Evolutionary conservation across 2,888 invertebrate species (phyloP).

Genomic region (Xanthia icteritia): DNA sequence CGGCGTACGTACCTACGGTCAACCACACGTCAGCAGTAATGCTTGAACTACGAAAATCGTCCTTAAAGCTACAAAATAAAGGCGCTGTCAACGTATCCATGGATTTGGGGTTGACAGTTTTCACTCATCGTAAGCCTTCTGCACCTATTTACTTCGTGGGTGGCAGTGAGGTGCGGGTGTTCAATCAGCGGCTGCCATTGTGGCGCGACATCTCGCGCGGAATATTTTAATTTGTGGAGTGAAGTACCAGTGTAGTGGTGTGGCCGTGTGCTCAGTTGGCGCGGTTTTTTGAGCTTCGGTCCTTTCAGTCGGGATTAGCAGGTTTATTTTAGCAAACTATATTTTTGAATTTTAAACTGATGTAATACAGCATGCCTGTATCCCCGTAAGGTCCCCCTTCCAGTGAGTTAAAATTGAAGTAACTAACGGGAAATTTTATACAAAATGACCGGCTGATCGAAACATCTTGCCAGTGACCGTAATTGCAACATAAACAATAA

Average conservation of each 20-base stretch:
- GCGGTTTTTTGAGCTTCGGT: neutral
- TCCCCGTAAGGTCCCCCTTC: neutral
- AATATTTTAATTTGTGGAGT: slow-evolving; percentile 71
- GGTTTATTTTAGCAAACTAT: neutral
- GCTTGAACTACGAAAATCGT: too few species aligned
- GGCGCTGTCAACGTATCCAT: neutral
- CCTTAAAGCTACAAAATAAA: neutral
- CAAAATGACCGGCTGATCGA: neutral
- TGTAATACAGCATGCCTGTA: neutral
- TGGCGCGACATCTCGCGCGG: slow-evolving; percentile 62
- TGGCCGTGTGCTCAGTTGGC: slow-evolving; percentile 14
- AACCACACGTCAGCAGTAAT: neutral
- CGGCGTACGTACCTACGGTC: neutral
- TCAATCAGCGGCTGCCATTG: slow-evolving; percentile 64
- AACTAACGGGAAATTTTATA: neutral
- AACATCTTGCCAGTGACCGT: neutral
- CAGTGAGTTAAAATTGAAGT: neutral
- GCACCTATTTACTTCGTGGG: neutral
- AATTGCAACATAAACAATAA: neutral
- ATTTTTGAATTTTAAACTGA: neutral
- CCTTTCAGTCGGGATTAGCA: neutral
- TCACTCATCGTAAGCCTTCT: slow-evolving; percentile 8
- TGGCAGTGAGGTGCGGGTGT: slow-evolving; percentile 37
- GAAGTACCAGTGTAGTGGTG: slow-evolving; percentile 3
- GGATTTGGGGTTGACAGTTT: neutral